Evolutionary conservation across 2,113 vertebrate genomes (phyloP).

Genomic region (Pan troglodytes): NHGRI_mPanTro3-v2.1_pri NC_072403.2:90087501-90088000

Average conservation of each 20-base stretch:
- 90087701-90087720: not conserved
- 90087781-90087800: not conserved
- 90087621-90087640: too few species aligned
- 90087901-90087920: not conserved
- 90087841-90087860: not conserved
- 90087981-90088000: not conserved
- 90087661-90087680: too few species aligned
- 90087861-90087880: not conserved
- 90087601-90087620: too few species aligned
- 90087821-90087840: not conserved
- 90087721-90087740: not conserved
- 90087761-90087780: not conserved
- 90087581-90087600: too few species aligned
- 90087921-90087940: not conserved
- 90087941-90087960: not conserved
- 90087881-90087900: not conserved
- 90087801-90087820: not conserved
- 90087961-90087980: not conserved
- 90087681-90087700: not conserved
- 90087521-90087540: too few species aligned
- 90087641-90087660: too few species aligned
- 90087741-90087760: not conserved
- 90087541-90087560: too few species aligned
- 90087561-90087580: too few species aligned
- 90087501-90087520: too few species aligned